Evolutionary conservation across 37 sponge, comb jelly and placozoan genomes (phyloP), one percentile per base, ranked within the genome.

Genomic region (Spongilla lacustris): DNA sequence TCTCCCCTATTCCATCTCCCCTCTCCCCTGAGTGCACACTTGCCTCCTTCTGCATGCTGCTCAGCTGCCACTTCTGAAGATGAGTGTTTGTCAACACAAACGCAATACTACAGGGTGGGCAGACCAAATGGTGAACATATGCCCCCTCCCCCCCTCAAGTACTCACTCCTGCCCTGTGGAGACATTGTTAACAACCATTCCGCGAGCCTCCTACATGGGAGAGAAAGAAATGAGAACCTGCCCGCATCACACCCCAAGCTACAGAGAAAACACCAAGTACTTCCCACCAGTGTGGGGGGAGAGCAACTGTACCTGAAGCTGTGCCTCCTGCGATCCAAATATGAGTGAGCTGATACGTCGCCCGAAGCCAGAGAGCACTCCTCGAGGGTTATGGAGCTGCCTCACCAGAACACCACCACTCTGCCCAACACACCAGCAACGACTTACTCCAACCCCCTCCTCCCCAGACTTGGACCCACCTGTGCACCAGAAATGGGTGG

Each of bases 341-440:
- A 94, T 86, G 8, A 94, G 78, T 5, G 95, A 89, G 78, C 80
- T 88, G 19, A 94, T 81, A 34, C 92, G 84, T 33, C 75, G 68
- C 17, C 95, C 85, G 73, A 94, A 73, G 10, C 89, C 92, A 22
- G 95, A 90, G 50, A 94, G 83, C 73, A 94, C 13, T 9, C 95
- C 89, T 0, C 79, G 58, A 17, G 82, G 81, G 6, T 27, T 0
- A 0, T 82, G 82, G 36, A 85, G 70, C 36, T 67, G 48, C 13
- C 73, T 76, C 17, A 80, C 69, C 58, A 34, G 14, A 58, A 58
- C 11, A 58, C 58, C 58, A 58, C 58, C 21, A 19, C 58, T 17
- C 4, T 17, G 4, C 58, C 58, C 41, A 17, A 19, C 21, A 58
- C 4, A 58, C 19, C 19, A 58, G 21, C 58, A 17, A 58, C 21